phyloP scores from a whole-genome alignment of 1,140 invertebrate genomes.

The Stegodyphus mimosarum region DNA sequence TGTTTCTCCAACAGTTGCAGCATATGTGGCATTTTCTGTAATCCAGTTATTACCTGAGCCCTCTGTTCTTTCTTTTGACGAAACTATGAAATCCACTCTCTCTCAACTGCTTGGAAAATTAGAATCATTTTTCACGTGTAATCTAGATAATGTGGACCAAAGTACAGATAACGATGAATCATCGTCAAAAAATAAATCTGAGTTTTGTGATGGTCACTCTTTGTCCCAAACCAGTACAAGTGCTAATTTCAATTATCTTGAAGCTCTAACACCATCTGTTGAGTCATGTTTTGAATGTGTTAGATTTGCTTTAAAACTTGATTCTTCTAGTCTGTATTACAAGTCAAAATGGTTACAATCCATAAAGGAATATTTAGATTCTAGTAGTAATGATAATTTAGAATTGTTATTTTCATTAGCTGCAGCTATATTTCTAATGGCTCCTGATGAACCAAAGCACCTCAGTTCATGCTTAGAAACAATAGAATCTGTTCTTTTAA shows the following conservation, averaged over 20 bases:
- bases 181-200: not conserved
- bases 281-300: constrained; percentile 16
- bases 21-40: constrained; percentile 21
- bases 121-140: constrained; percentile 4
- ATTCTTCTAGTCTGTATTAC: not conserved
- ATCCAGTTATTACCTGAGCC: constrained; percentile 43
- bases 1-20: constrained; percentile 36
- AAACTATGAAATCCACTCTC: not conserved
- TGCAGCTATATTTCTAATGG: constrained; percentile 33
- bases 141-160: not conserved
- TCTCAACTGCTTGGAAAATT: constrained; percentile 24
- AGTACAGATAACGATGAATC: not conserved
- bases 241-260: constrained; percentile 6
- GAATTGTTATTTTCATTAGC: constrained; percentile 36
- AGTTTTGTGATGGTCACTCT: not conserved
- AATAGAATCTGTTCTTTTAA: constrained; percentile 26
- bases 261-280: constrained; percentile 19
- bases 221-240: not conserved
- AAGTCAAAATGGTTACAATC: constrained; percentile 31
- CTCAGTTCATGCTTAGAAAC: constrained; percentile 20
- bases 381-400: not conserved
- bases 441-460: not conserved
- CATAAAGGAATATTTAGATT: not conserved
- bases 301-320: constrained; percentile 24
- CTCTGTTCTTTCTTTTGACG: constrained; percentile 31